phyloP scores from a whole-genome alignment of 1,140 invertebrate genomes.

The Mya arenaria region DNA sequence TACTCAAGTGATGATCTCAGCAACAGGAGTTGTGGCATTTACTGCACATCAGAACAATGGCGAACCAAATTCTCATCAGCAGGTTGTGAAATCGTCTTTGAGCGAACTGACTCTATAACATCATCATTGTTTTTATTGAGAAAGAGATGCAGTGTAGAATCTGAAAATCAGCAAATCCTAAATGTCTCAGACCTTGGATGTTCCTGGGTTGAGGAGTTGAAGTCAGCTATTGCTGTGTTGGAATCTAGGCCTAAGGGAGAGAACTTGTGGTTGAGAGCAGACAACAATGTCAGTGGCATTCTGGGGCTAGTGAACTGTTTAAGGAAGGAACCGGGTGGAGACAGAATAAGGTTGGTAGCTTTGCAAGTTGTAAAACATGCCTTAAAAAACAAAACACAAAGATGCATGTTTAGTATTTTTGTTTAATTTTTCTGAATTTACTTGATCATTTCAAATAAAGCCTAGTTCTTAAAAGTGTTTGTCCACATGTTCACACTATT shows the following conservation, averaged over 20 bases:
- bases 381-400: neutral
- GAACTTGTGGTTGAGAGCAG: conserved; percentile 77
- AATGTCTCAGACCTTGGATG: conserved; percentile 79
- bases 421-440: no score
- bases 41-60: conserved; percentile 75
- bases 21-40: conserved; percentile 71
- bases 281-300: conserved; percentile 85
- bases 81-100: conserved; percentile 79
- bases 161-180: conserved; percentile 51
- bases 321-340: conserved; percentile 90
- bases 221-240: conserved; percentile 83
- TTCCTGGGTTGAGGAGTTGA: conserved; percentile 90
- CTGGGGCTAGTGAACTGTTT: conserved; percentile 95
- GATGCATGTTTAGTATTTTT: neutral
- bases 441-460: no score
- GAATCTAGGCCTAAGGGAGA: conserved; percentile 79
- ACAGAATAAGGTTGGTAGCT: conserved; percentile 84
- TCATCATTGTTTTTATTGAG: conserved; percentile 77
- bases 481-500: no score
- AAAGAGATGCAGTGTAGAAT: conserved; percentile 27
- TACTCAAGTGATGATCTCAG: conserved; percentile 47
- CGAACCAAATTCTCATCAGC: conserved; percentile 79
- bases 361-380: neutral
- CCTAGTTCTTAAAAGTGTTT: no score
- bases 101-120: conserved; percentile 74